These are phyloP conservation scores for Zootermopsis nevadensis DNA, from an alignment of 2,888 invertebrate genomes.

Conservation along the genomic window DNA sequence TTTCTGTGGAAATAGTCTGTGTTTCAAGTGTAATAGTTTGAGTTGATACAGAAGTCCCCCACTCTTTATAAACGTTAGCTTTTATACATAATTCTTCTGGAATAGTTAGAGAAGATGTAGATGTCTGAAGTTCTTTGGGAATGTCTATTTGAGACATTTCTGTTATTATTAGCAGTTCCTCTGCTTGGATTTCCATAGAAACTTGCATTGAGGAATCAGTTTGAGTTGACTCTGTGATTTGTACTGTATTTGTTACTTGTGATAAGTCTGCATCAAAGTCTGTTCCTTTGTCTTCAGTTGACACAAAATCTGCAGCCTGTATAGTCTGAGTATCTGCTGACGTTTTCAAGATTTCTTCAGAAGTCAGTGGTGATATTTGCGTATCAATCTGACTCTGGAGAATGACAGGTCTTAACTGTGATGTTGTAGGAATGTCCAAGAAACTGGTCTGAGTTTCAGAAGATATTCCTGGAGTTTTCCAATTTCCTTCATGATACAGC, in stretches of 20 bases:
- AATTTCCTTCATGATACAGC: neutral
- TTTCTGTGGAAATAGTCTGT: neutral
- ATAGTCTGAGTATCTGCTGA: neutral
- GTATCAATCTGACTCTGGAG: neutral
- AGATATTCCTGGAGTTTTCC: neutral
- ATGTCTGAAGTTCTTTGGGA: constrained; percentile 5
- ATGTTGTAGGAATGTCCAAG: neutral
- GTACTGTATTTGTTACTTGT: neutral
- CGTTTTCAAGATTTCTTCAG: neutral
- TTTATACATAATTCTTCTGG: neutral
- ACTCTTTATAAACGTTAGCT: neutral
- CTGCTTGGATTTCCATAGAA: constrained; percentile 51
- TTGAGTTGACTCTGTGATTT: constrained; percentile 5
- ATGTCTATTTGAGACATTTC: constrained; percentile 29
- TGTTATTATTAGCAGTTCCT: neutral
- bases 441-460: constrained; percentile 25
- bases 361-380: neutral
- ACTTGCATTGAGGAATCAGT: neutral
- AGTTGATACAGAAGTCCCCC: neutral
- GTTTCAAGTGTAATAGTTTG: neutral
- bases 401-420: neutral
- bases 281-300: neutral
- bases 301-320: neutral
- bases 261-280: neutral
- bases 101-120: neutral